Percentiles rank a stretch among this genome's conserved stretches.
Evolutionary conservation across 2,797 vertebrate genomes (phyloP).

Genomic region (Knipowitschia caucasica): DNA sequence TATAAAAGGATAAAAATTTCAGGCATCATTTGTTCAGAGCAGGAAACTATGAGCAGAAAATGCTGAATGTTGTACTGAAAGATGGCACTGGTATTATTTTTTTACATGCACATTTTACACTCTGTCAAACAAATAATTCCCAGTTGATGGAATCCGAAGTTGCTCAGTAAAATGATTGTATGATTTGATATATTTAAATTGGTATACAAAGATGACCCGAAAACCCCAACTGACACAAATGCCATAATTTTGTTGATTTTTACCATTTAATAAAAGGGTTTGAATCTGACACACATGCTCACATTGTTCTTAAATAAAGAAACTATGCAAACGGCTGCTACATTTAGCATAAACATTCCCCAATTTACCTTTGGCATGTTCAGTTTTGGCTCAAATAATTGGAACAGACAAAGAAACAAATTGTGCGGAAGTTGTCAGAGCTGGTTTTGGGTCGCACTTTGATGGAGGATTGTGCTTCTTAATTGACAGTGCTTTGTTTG

Average conservation of each 20-base stretch:
- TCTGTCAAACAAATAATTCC: not conserved
- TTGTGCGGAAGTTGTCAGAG: conserved; percentile 69
- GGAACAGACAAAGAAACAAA: conserved; percentile 65
- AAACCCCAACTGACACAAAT: not conserved
- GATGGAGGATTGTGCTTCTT: conserved; percentile 69
- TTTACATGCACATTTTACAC: not conserved
- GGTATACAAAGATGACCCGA: not conserved
- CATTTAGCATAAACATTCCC: conserved; percentile 59
- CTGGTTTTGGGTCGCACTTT: conserved; percentile 62
- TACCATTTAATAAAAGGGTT: not conserved
- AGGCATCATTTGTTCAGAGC: conserved; percentile 99
- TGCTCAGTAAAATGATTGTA: not conserved
- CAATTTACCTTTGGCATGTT: conserved; percentile 55
- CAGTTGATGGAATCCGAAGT: conserved; percentile 1
- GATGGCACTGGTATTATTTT: conserved; percentile 83
- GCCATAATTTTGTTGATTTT: too few species aligned
- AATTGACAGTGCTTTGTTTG: conserved; percentile 79
- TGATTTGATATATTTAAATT: not conserved
- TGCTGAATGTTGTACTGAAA: conserved; percentile 97
- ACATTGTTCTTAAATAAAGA: conserved; percentile 11
- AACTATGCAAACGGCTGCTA: not conserved
- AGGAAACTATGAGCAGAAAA: conserved; percentile 91
- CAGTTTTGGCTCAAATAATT: conserved; percentile 70
- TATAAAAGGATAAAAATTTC: conserved; percentile 99
- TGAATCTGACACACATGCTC: conserved; percentile 27